Percentiles rank a stretch among this genome's conserved stretches.
phyloP scores from a whole-genome alignment of 2,797 vertebrate species.

The Sardinella longiceps region DNA sequence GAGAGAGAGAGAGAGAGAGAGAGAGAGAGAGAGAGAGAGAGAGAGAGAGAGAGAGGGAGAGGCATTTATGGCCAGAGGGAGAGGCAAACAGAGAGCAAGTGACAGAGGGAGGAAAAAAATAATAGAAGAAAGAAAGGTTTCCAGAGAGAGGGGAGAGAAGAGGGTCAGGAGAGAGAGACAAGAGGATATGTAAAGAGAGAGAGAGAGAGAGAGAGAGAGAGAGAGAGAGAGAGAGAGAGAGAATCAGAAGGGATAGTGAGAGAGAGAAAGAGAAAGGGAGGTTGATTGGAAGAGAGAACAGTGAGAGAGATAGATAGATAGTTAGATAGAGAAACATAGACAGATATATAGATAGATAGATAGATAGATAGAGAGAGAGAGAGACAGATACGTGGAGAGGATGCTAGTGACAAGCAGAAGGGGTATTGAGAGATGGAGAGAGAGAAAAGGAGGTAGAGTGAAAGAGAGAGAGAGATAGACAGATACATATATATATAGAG shows the following conservation, averaged over 20 bases:
- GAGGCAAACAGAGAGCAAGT: background rate
- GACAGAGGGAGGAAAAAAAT: too few species aligned
- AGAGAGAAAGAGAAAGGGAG: background rate
- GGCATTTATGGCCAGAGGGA: background rate
- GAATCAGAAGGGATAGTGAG: conserved; percentile 34
- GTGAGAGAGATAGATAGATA: background rate
- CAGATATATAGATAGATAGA: background rate
- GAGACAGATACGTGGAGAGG: background rate
- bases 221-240: background rate
- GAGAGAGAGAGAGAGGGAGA: background rate
- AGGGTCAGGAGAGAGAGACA: background rate
- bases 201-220: background rate
- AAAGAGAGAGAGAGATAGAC: conserved; percentile 27
- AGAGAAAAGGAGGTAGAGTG: background rate
- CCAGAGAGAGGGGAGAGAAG: background rate
- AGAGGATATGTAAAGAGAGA: too few species aligned
- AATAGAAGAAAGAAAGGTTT: background rate
- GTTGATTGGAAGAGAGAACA: background rate
- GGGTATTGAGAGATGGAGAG: background rate
- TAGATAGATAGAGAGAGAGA: too few species aligned
- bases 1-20: background rate
- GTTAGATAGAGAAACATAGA: background rate
- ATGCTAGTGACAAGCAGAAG: background rate
- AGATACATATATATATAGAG: too few species aligned
- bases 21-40: background rate